Evolutionary conservation across 2,888 invertebrate species (phyloP).

Genomic region (Drosophila tripunctata): DNA sequence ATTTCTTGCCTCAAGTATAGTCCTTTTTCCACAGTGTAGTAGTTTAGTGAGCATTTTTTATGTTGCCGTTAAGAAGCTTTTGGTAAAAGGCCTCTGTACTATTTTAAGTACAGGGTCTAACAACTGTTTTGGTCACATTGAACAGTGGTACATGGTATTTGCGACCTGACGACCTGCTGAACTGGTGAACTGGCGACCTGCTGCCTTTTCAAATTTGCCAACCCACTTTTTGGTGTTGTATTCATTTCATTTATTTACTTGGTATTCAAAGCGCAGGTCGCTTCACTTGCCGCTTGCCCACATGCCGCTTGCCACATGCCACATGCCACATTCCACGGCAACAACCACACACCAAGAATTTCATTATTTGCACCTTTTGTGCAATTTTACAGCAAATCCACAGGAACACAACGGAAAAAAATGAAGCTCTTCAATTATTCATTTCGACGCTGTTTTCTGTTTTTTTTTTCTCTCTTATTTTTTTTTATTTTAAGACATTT

Average conservation of each 20-base stretch:
- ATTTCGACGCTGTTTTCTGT: constrained; percentile 25
- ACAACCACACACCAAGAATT: constrained; percentile 60
- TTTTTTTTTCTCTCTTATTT: background rate
- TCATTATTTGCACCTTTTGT: constrained; percentile 73
- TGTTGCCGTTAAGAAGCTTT: too few relatives aligned
- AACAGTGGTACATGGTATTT: constrained; percentile 7
- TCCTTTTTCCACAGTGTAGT: too few relatives aligned
- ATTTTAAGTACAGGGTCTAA: background rate
- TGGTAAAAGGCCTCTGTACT: too few relatives aligned
- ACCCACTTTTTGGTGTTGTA: constrained; percentile 36
- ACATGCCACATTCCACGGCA: constrained; percentile 33
- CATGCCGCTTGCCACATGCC: constrained; percentile 29
- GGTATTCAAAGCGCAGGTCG: constrained; percentile 75
- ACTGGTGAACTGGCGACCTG: constrained; percentile 17
- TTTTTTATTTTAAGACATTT: background rate
- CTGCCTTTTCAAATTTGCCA: constrained; percentile 36
- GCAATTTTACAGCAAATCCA: constrained; percentile 63
- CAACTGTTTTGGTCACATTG: constrained; percentile 13
- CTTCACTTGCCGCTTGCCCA: constrained; percentile 25
- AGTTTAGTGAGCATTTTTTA: too few relatives aligned
- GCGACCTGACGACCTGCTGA: constrained; percentile 14
- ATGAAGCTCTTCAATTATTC: constrained; percentile 47
- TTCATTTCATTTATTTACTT: constrained; percentile 76
- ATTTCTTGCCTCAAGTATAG: too few relatives aligned
- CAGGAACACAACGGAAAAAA: constrained; percentile 16